These are phyloP conservation scores for Zoroaster sp. DNA, from an alignment of 53 echinoderm and acorn worm species.

Conservation along the genomic window DNA sequence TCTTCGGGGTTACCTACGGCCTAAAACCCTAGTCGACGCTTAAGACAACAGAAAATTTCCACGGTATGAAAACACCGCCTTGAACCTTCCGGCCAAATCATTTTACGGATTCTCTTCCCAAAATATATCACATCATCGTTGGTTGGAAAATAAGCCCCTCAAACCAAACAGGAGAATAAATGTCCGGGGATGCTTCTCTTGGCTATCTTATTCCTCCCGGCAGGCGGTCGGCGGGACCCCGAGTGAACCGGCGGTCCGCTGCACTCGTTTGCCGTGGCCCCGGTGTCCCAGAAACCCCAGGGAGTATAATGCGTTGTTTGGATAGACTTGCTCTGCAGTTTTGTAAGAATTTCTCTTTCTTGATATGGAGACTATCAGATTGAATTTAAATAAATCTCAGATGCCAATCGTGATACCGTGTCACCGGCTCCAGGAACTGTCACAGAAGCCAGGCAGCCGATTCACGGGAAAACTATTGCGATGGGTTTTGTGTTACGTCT, in stretches of 20 bases:
- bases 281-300: background rate
- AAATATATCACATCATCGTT: slow-evolving; percentile 26
- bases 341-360: slow-evolving; percentile 18
- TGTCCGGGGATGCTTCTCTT: background rate
- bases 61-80: background rate
- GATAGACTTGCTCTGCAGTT: background rate
- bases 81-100: slow-evolving; percentile 26
- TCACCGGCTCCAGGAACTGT: background rate
- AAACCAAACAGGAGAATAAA: background rate
- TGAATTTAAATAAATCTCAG: slow-evolving; percentile 17
- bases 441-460: background rate
- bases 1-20: background rate
- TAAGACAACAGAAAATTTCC: background rate
- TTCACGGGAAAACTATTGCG: background rate
- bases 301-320: background rate
- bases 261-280: background rate
- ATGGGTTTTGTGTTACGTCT: slow-evolving; percentile 18
- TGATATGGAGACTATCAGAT: slow-evolving; percentile 6
- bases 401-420: background rate
- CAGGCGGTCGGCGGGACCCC: slow-evolving; percentile 36
- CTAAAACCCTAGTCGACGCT: background rate
- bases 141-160: background rate
- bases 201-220: slow-evolving; percentile 9
- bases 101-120: slow-evolving; percentile 38
- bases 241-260: background rate